Percentiles rank a stretch among this genome's conserved stretches.
These are phyloP conservation scores for Fistularia commersonii DNA, from an alignment of 2,797 vertebrate genomes.

Conservation along the genomic window DNA sequence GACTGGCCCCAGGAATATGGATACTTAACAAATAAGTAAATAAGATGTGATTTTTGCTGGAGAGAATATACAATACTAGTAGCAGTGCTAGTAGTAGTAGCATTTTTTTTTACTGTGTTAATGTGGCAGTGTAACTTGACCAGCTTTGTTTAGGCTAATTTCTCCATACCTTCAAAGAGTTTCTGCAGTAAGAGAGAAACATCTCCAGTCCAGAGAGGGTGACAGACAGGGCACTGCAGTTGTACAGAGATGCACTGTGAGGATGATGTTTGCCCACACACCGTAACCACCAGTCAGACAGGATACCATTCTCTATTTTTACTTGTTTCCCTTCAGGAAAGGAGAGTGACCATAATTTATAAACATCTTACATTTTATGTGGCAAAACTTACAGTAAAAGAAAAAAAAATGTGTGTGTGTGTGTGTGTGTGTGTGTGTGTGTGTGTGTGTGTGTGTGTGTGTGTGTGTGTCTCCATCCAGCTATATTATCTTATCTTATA, in stretches of 20 bases:
- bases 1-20: too few species aligned
- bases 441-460: conserved; percentile 2
- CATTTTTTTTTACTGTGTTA: too few species aligned
- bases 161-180: conserved; percentile 62
- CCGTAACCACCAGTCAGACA: conserved; percentile 50
- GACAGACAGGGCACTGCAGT: conserved; percentile 46
- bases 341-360: background rate
- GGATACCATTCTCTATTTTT: conserved; percentile 35
- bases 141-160: too few species aligned
- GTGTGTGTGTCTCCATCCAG: background rate
- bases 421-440: conserved; percentile 13
- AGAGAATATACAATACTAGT: too few species aligned
- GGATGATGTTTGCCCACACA: conserved; percentile 41
- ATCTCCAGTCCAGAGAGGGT: conserved; percentile 33
- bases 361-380: too few species aligned
- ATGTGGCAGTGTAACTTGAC: too few species aligned
- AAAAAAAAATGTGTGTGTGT: background rate
- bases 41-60: too few species aligned
- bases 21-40: too few species aligned
- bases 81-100: too few species aligned
- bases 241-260: conserved; percentile 46
- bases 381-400: too few species aligned
- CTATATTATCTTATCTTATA: conserved; percentile 42
- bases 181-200: conserved; percentile 59
- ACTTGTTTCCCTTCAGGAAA: conserved; percentile 57